These are phyloP conservation scores for Bombus confusus DNA, from an alignment of 1,140 invertebrate genomes.

Conservation along the genomic window DNA sequence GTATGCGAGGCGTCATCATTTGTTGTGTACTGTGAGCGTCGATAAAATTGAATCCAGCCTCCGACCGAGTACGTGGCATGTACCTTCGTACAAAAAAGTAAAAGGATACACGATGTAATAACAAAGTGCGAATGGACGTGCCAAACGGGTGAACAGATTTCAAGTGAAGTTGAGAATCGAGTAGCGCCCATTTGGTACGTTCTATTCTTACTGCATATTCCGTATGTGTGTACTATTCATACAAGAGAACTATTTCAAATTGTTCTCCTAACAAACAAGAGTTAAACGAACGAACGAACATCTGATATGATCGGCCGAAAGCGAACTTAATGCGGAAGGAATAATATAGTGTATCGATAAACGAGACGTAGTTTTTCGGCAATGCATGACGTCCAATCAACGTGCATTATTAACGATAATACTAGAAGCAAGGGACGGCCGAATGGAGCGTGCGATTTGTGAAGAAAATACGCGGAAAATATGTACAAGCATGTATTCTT, in stretches of 20 bases:
- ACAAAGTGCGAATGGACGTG: neutral
- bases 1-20: slow-evolving; percentile 26
- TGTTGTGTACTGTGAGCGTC: slow-evolving; percentile 49
- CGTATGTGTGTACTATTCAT: slow-evolving; percentile 12
- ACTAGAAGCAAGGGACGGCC: slow-evolving; percentile 31
- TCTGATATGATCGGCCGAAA: neutral
- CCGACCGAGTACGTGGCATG: slow-evolving; percentile 37
- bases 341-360: neutral
- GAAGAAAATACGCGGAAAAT: slow-evolving; percentile 8
- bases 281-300: neutral
- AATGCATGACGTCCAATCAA: slow-evolving; percentile 61
- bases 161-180: neutral
- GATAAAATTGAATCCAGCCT: slow-evolving; percentile 28
- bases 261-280: neutral
- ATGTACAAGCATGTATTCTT: slow-evolving; percentile 14
- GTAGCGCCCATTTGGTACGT: neutral
- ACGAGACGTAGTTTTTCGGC: neutral
- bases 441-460: slow-evolving; percentile 44
- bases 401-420: slow-evolving; percentile 74
- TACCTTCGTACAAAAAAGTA: slow-evolving; percentile 14
- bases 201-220: slow-evolving; percentile 5
- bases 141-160: neutral
- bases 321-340: neutral
- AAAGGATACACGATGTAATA: slow-evolving; percentile 28
- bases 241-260: neutral